Base-by-base conservation (phyloP, 2,113 vertebrate species). In the Steatornis caripensis region DNA sequence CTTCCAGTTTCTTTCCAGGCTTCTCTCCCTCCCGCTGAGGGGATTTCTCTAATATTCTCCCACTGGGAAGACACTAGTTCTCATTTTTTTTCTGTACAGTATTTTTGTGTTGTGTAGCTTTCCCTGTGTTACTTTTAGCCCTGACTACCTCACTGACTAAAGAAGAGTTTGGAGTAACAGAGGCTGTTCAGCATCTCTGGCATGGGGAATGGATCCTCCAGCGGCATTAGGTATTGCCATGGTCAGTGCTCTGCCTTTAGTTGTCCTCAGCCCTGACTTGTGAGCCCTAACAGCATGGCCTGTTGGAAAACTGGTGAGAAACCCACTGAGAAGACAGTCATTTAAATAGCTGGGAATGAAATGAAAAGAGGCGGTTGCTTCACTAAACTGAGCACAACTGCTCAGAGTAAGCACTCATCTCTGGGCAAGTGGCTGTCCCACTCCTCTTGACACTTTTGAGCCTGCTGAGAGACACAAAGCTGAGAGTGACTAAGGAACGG, bases 351-450 rank as follows among this genome's bases (percentile, higher is more conserved):
- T 34, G n/a, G 10, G 7, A 77, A 16, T 39, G 29, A 74, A 72
- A 74, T 13, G 34, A 58, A 53, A 45, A 57, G 41, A 46, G 21
- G 39, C 0, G 0, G 27, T 41, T 30, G 27, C 58, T 91, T 51
- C 87, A 21, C 37, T 82, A n/a, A 90, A 74, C n/a, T 19, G 60
- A 62, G 22, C 26, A 17, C 36, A 74, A 8, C 49, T 9, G 46
- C 45, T 77, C 17, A 26, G 36, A 32, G 23, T 10, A n/a, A 77
- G n/a, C 37, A 5, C 21, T 65, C 0, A 0, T 32, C 15, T 49
- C 69, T 57, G 58, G 54, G 30, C 29, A 86, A 22, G 32, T 39
- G 49, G 76, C 45, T 74, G 18, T 54, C 22, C 32, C 51, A 17
- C 22, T 76, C n/a, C 76, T 61, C 1, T 4, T 51, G 57, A 20